Base-by-base conservation (phyloP, 2,113 vertebrate species). In the Cheilinus undulatus region DNA sequence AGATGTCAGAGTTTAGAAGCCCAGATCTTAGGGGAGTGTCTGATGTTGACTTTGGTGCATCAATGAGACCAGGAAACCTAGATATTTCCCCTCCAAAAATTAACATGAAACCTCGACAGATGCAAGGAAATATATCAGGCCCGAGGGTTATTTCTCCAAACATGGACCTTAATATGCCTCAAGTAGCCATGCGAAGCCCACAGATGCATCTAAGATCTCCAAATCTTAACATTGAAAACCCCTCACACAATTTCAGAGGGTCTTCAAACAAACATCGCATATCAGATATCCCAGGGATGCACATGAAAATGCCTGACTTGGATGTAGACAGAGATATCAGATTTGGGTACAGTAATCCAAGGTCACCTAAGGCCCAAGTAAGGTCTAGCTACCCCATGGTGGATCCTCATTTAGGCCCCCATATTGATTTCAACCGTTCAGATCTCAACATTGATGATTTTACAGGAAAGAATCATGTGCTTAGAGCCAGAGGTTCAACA, bases 381-480 rank as follows among this genome's bases (percentile, higher is more conserved):
- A 79, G 69, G 48, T 52, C 86, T 49, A 79, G 76, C 50, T 78
- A 72, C 28, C 83, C 87, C 54, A 5, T 22, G 26, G 6, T 46
- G 23, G 58, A 81, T 57, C 24, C 36, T 8, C 10, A 58, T 52
- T 66, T 65, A 6, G 17, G 19, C 24, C 53, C 46, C 3, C 9
- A 66, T 4, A 22, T 80, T 38, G 78, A 82, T 65, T 82, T 83
- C 19, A 53, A 23, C 9, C 85, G 27, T 43, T 66, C 86, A 46
- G 91, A 91, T 78, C 83, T 91, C 45, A 90, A 93, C 53, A 90
- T 91, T 40, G 88, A 88, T 43, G 88, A 91, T 74, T 90, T 91
- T 50, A 85, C 86, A 32, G 88, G 79, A 42, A 85, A 51, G 68
- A 17, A 87, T 7, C 80, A 86, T 38, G 63, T 91, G 8, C 84